Conservation (phyloP, 2,888 invertebrate species). For the Calameuta filiformis region DNA sequence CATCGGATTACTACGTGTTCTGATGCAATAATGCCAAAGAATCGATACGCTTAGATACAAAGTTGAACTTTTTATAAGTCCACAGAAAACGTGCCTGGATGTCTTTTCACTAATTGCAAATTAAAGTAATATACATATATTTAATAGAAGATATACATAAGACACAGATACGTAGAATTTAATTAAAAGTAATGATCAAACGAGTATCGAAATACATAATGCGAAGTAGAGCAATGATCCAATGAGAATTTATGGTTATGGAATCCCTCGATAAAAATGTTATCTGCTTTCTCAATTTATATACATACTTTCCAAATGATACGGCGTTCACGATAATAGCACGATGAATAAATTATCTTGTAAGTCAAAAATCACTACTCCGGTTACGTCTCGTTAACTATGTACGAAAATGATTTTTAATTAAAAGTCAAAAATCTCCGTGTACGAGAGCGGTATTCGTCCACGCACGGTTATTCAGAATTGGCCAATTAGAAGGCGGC, state of each 20-base stretch:
- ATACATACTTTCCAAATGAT: not conserved
- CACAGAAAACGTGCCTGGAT: not conserved
- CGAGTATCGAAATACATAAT: not conserved
- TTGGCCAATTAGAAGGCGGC: not conserved
- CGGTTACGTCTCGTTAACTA: not conserved
- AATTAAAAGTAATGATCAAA: not conserved
- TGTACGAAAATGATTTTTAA: not conserved
- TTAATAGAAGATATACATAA: not conserved
- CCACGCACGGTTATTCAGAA: not conserved
- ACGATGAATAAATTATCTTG: too few species aligned
- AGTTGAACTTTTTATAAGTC: not conserved
- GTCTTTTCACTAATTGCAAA: not conserved
- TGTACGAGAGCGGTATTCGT: not conserved
- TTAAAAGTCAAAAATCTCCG: not conserved
- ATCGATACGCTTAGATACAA: not conserved
- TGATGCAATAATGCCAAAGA: not conserved
- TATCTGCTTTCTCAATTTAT: too few species aligned
- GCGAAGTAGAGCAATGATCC: not conserved
- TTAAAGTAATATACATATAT: not conserved
- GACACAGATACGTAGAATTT: too few species aligned
- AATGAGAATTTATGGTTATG: not conserved
- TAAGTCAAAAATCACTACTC: not conserved
- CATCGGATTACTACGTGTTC: not conserved
- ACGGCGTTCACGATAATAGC: not conserved
- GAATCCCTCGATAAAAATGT: not conserved